A percentile compares a stretch with the other conserved stretches of the same genome.
These are phyloP conservation scores for Lateolabrax maculatus DNA, from an alignment of 2,797 vertebrate species.

Conservation along the genomic window DNA sequence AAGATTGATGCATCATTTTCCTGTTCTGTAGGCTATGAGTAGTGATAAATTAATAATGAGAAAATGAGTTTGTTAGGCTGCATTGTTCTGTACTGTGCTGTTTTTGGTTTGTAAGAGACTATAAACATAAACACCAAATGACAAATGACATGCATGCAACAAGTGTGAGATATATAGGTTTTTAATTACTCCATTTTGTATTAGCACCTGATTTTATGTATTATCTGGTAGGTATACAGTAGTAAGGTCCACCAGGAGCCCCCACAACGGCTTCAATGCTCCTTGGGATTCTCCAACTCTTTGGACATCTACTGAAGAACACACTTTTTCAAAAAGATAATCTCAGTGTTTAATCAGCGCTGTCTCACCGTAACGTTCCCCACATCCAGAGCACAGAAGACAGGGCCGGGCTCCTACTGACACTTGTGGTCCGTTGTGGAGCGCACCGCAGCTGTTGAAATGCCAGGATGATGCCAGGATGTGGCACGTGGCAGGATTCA, in stretches of 20 bases:
- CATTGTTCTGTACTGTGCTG: not conserved
- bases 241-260: not conserved
- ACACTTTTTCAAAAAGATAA: not conserved
- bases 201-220: not conserved
- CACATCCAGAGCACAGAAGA: no score
- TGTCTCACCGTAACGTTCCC: no score
- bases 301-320: not conserved
- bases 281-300: not conserved
- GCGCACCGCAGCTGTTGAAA: no score
- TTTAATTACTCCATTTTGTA: not conserved
- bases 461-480: no score
- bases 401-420: no score
- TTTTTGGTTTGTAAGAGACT: not conserved
- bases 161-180: not conserved
- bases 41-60: conserved; percentile 16
- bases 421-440: no score
- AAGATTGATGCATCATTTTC: conserved; percentile 1
- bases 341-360: no score
- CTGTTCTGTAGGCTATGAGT: conserved; percentile 3
- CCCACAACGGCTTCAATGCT: not conserved
- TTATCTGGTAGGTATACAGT: not conserved
- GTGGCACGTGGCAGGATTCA: no score
- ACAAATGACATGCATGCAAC: not conserved
- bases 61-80: not conserved
- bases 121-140: not conserved